A percentile compares a stretch with the other conserved stretches of the same genome.
Conservation (phyloP, 2,797 vertebrate species). For the Amazona ochrocephala region DNA sequence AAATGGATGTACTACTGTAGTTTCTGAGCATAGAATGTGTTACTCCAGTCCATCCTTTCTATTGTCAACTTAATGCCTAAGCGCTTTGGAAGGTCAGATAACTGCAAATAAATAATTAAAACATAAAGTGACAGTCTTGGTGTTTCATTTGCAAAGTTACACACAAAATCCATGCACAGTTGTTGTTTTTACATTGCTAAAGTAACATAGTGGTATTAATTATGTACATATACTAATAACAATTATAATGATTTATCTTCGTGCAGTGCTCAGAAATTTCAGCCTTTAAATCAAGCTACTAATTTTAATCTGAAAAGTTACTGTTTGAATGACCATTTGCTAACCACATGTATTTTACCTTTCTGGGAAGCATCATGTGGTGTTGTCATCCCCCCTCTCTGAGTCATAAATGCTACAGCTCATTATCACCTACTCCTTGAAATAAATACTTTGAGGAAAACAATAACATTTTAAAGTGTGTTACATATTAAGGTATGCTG, state of each 20-base stretch:
- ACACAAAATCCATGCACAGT: not conserved
- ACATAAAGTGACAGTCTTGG: not conserved
- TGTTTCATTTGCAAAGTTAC: not conserved
- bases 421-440: slow-evolving; percentile 1
- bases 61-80: not conserved
- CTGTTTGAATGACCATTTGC: not conserved
- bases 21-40: not conserved
- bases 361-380: not conserved
- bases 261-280: not conserved
- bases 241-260: not conserved
- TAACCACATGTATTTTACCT: not conserved
- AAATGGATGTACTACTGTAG: not conserved
- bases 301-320: not conserved
- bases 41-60: not conserved
- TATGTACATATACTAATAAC: not conserved
- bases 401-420: not conserved
- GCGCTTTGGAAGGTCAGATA: not conserved
- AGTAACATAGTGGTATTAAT: not conserved
- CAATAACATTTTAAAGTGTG: not conserved
- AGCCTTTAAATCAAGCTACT: slow-evolving; percentile 21
- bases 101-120: not conserved
- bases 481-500: not conserved
- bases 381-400: not conserved
- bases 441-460: slow-evolving; percentile 1
- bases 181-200: not conserved